These are phyloP conservation scores for Bos indicus DNA, from an alignment of 2,113 vertebrate species.

Conservation along the genomic window DNA sequence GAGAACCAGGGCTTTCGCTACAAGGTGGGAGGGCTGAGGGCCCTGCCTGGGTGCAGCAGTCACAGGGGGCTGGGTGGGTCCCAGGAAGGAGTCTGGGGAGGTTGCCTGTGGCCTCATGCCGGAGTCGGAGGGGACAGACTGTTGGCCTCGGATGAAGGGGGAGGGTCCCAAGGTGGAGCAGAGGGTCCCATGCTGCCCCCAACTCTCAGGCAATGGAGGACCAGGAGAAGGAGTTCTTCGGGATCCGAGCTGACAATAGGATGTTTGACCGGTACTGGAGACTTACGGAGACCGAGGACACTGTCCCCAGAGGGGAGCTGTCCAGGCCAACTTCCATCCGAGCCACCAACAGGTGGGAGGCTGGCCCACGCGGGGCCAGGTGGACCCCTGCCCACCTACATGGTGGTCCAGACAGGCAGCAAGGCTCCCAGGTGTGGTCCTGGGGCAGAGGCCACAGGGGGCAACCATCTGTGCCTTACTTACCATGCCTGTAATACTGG, in stretches of 20 bases:
- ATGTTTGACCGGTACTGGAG: constrained; percentile 84
- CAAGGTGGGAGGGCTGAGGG: constrained; percentile 73
- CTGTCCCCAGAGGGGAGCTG: rapidly evolving
- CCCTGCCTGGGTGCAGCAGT: no score
- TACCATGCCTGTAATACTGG: neutral
- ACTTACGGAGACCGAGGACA: constrained; percentile 80
- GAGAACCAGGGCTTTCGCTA: constrained; percentile 80
- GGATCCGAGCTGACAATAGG: constrained; percentile 80
- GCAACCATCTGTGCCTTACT: neutral
- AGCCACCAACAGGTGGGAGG: constrained; percentile 81
- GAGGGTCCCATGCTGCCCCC: neutral
- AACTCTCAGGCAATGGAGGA: constrained; percentile 75
- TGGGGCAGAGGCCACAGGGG: neutral
- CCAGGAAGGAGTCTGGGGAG: neutral
- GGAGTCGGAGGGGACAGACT: neutral
- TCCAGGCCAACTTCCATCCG: rapidly evolving
- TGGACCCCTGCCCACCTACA: rapidly evolving
- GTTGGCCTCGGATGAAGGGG: neutral
- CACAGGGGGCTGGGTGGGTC: rapidly evolving
- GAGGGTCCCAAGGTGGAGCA: rapidly evolving
- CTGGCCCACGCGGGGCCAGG: neutral
- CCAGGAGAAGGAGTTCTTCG: constrained; percentile 83
- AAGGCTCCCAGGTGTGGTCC: neutral
- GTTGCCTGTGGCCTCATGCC: neutral
- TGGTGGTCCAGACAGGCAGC: neutral